A percentile compares a stretch with the other conserved stretches of the same genome.
phyloP scores from a whole-genome alignment of 2,888 invertebrate species.

The Lasioglossum calceatum region DNA sequence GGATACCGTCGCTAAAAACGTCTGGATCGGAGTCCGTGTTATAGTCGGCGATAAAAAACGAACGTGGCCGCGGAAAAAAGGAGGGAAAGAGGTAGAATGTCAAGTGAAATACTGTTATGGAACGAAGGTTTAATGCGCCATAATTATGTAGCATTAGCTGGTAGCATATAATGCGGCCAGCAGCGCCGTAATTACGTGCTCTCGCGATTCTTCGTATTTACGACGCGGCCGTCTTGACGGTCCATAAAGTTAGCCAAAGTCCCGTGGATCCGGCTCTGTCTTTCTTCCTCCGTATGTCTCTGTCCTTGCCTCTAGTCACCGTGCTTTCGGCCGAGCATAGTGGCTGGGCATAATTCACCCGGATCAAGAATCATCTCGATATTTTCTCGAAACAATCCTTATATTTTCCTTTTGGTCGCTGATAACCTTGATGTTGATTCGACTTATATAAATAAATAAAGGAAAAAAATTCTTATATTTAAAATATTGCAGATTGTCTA shows the following conservation, averaged over 20 bases:
- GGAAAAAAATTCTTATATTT: too few species aligned
- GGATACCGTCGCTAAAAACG: slow-evolving; percentile 34
- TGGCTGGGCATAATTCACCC: background rate
- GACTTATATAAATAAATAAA: too few species aligned
- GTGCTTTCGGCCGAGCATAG: slow-evolving; percentile 1
- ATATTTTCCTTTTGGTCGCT: too few species aligned
- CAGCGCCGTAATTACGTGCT: slow-evolving; percentile 46
- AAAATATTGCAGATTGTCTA: too few species aligned
- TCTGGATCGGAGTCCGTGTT: slow-evolving; percentile 37
- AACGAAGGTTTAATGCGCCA: slow-evolving; percentile 57
- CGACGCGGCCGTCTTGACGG: slow-evolving; percentile 24
- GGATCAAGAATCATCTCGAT: background rate
- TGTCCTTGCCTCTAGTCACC: background rate
- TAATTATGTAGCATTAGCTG: slow-evolving; percentile 58
- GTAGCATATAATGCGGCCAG: slow-evolving; percentile 35
- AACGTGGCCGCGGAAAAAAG: background rate
- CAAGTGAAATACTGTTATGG: slow-evolving; percentile 56
- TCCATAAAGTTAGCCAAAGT: slow-evolving; percentile 34
- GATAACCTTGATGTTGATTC: too few species aligned
- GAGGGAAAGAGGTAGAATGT: background rate
- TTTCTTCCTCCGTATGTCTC: too few species aligned
- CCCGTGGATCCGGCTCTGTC: slow-evolving; percentile 3
- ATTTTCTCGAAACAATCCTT: background rate
- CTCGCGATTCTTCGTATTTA: slow-evolving; percentile 56
- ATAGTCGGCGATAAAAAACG: slow-evolving; percentile 37